phyloP scores from a whole-genome alignment of 1,140 invertebrate species.

The Plectrocnemia conspersa region DNA sequence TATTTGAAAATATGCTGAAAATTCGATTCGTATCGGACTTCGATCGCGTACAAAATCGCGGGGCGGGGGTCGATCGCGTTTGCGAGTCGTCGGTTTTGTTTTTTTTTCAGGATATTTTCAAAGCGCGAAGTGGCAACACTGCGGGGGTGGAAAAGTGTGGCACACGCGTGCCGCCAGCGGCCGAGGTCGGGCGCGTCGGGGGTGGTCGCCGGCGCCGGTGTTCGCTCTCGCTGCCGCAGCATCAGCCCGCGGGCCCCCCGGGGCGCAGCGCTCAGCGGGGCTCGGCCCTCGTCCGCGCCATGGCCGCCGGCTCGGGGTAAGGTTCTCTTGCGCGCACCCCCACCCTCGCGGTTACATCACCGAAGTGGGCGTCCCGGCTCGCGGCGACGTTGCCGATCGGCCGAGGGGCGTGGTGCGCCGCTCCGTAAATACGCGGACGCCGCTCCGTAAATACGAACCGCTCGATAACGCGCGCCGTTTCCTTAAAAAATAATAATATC shows the following conservation, averaged over 20 bases:
- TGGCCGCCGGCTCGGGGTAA: constrained; percentile 1
- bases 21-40: too few relatives aligned
- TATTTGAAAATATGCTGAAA: too few relatives aligned
- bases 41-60: constrained; percentile 19
- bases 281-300: background rate
- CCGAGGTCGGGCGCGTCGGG: constrained; percentile 26
- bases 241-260: background rate
- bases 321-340: background rate
- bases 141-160: constrained; percentile 3
- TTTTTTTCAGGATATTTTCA: background rate
- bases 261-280: background rate
- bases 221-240: background rate
- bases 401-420: constrained; percentile 10
- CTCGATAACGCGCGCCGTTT: background rate
- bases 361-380: background rate
- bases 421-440: background rate
- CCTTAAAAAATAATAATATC: background rate
- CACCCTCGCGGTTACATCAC: background rate
- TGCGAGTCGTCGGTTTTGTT: background rate
- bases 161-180: constrained; percentile 36
- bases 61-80: background rate
- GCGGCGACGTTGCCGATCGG: constrained; percentile 12
- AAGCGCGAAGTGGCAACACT: constrained; percentile 12
- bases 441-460: too few relatives aligned
- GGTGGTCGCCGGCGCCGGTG: constrained; percentile 6